Conservation (phyloP, 1,140 invertebrate species). For the Asbolus verrucosus region DNA sequence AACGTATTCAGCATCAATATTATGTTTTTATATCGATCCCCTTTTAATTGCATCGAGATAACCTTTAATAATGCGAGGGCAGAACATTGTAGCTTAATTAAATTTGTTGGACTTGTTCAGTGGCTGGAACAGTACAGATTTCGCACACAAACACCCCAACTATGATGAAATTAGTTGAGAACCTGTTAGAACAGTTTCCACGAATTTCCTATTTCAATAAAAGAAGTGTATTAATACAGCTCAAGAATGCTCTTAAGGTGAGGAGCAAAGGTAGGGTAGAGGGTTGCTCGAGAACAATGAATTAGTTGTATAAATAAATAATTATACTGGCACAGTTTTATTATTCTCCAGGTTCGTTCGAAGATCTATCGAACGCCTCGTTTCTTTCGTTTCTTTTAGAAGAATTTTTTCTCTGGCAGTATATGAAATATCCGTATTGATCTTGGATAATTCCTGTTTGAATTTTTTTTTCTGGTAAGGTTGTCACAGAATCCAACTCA, state of each 20-base stretch:
- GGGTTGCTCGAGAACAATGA: slow-evolving; percentile 11
- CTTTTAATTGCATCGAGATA: slow-evolving; percentile 8
- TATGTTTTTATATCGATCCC: no score
- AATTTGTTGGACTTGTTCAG: no score
- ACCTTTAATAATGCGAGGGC: no score
- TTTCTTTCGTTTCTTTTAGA: background rate
- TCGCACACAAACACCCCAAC: no score
- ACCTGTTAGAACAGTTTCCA: no score
- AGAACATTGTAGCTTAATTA: no score
- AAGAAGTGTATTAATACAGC: slow-evolving; percentile 2
- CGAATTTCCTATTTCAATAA: slow-evolving; percentile 17
- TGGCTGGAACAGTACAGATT: no score
- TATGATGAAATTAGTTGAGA: no score
- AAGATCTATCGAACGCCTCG: background rate
- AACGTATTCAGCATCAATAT: no score
- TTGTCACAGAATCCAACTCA: slow-evolving; percentile 31
- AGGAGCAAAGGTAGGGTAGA: background rate
- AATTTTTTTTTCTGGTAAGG: slow-evolving; percentile 30
- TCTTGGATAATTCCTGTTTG: slow-evolving; percentile 29
- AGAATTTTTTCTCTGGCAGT: background rate
- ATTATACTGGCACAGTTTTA: slow-evolving; percentile 22
- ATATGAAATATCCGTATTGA: slow-evolving; percentile 28
- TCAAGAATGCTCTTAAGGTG: slow-evolving; percentile 13
- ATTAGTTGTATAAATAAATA: slow-evolving; percentile 31
- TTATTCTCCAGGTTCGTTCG: slow-evolving; percentile 2